Evolutionary conservation across 2,797 vertebrate genomes (phyloP), one percentile per base, ranked within the genome.

Genomic region (Ceryle rudis): DNA sequence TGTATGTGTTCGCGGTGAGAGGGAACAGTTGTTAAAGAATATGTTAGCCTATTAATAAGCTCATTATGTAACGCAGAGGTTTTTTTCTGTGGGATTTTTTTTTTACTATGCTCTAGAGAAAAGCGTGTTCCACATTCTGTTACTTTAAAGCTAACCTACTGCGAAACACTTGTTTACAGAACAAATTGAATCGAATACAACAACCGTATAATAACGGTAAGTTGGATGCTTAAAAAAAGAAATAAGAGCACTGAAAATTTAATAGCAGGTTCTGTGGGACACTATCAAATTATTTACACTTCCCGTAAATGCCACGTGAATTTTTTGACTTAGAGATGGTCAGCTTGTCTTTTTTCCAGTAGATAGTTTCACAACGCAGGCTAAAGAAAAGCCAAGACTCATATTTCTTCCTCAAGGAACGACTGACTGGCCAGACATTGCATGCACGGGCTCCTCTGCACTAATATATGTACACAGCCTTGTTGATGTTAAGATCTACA

Each of bases 401-500:
- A 2, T 65, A 28, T 81, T 93, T 86, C 74, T 72, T 81, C 60
- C 58, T 72, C 41, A 49, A 62, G 62, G 33, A 91, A 4, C 58
- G 66, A 20, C 51, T 86, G 52, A 11, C 44, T 73, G 60, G 23
- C 26, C 60, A 88, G 66, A 51, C 69, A 29, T 41, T 71, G 66
- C 33, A 14, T 41, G 35, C 31, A 23, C 37, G 26, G 74, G 21
- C 64, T 93, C 35, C 82, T 83, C 69, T 54, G 37, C 25, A 0
- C 58, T 91, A 47, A 60, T 33, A 58, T 3, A 33, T 37, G 17
- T 89, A 67, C 77, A 69, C 72, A 65, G 54, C 58, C 73, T 62
- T 96, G 85, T 95, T 96, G 96, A 66, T 67, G 44, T 86, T 94
- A 64, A 93, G 91, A 73, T 94, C 85, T 79, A 19, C 74, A 52